Evolutionary conservation across 1,140 invertebrate species (phyloP), one percentile per base, ranked within the genome.

Genomic region (Calephelis nemesis): DNA sequence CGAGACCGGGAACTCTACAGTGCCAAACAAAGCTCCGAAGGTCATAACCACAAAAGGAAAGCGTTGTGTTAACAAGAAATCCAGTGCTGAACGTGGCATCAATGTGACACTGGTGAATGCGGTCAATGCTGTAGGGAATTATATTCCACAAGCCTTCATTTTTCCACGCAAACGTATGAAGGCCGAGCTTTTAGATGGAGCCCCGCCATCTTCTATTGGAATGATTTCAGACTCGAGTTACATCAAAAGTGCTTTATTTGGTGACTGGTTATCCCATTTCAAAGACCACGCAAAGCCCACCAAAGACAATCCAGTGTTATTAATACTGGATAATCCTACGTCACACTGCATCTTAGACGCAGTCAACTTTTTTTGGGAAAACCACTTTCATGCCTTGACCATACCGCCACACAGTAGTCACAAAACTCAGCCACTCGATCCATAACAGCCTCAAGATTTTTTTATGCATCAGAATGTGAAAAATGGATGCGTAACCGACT

Each of bases 391-490:
- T n/a, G 69, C 83, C 7, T 68, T 93, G 6, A 83, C 87, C 19
- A 75, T 93, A 48, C 87, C 90, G 52, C 88, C 90, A 13, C 90
- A 92, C 68, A 82, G 74, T 49, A 68, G 69, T 15, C 68, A 71
- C 63, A 65, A 66, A 62, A 70, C 92, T 15, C 92, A 93, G 70
- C 90, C 91, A 11, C 72, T 93, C 7, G 89, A 58, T 75, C 63
- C 19, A 65, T 62, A 48, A 40, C 10, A 47, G 12, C 48, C 39
- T 70, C n/a, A 68, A 75, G 39, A 70, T 54, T 47, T 75, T n/a
- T 60, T 66, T 47, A 66, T 30, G 30, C 63, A 12, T 13, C 12
- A 7, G 73, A 72, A 47, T 72, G 68, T 70, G 68, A 72, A 54
- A 72, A 72, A 72, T 72, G 68, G 70, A 15, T 68, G 45, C 48